phyloP scores from a whole-genome alignment of 2,113 vertebrate genomes.

The Muntiacus reevesi region DNA sequence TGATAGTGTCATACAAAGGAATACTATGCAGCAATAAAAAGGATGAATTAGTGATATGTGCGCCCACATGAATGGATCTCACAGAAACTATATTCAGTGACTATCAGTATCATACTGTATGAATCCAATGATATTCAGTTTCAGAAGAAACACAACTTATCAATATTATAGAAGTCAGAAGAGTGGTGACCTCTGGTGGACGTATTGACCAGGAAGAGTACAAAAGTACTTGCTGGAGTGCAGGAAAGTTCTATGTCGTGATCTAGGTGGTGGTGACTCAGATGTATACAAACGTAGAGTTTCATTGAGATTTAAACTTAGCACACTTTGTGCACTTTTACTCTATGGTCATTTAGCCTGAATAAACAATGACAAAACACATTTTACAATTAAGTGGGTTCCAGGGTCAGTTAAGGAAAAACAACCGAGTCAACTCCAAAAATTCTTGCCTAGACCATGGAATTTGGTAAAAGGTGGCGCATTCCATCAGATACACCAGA shows the following conservation, averaged over 20 bases:
- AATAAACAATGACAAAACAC: background rate
- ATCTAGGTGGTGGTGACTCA: background rate
- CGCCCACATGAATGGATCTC: background rate
- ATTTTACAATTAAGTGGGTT: background rate
- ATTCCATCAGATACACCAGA: constrained; percentile 39
- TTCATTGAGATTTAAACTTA: background rate
- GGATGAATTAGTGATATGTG: background rate
- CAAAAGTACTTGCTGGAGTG: background rate
- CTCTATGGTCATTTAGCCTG: background rate
- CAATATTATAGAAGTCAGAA: background rate
- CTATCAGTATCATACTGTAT: background rate
- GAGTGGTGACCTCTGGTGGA: background rate
- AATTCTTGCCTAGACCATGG: constrained; percentile 14
- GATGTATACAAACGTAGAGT: background rate
- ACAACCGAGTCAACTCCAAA: background rate
- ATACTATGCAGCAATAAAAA: background rate
- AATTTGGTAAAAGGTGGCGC: background rate
- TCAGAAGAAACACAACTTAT: background rate
- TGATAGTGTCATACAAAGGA: background rate
- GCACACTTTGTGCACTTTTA: background rate
- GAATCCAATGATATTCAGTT: background rate
- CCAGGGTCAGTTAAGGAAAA: constrained; percentile 45
- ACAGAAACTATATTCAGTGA: background rate
- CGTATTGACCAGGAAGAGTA: background rate
- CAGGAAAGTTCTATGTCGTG: background rate